Evolutionary conservation across 2,113 vertebrate genomes (phyloP).

Genomic region (Oncorhynchus nerka): DNA sequence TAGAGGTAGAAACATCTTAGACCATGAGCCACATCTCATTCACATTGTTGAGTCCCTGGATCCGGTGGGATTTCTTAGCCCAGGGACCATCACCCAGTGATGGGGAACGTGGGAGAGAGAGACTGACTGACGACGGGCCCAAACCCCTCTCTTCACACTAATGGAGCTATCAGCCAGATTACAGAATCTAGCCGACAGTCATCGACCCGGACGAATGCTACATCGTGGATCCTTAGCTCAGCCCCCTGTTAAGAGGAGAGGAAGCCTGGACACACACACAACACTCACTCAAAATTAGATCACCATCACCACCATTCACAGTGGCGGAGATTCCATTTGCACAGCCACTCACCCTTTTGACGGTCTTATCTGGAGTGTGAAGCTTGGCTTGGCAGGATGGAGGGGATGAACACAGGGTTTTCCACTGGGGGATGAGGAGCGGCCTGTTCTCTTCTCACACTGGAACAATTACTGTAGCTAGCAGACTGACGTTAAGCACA

Average conservation of each 20-base stretch:
- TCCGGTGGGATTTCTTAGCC: not conserved
- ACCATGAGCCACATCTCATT: not conserved
- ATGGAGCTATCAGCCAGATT: slow-evolving; percentile 50
- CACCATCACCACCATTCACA: slow-evolving; percentile 37
- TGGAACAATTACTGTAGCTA: not conserved
- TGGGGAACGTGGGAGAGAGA: not conserved
- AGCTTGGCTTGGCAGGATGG: not conserved
- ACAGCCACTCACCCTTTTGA: slow-evolving; percentile 52
- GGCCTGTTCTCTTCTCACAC: not conserved
- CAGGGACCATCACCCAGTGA: not conserved
- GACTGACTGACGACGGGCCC: slow-evolving; percentile 26
- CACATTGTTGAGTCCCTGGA: not conserved
- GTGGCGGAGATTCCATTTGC: slow-evolving; percentile 51
- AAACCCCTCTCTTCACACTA: slow-evolving; percentile 43
- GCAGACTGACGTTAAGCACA: not conserved
- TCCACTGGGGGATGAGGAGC: not conserved
- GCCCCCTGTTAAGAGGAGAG: not conserved
- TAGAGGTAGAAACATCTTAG: not conserved
- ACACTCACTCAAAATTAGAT: slow-evolving; percentile 35
- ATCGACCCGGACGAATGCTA: slow-evolving; percentile 40
- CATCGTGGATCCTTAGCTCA: slow-evolving; percentile 19
- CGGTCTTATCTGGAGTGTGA: slow-evolving; percentile 40
- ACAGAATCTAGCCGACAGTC: slow-evolving; percentile 43
- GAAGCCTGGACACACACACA: slow-evolving; percentile 19
- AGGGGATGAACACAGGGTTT: slow-evolving; percentile 3